A percentile compares a stretch with the other conserved stretches of the same genome.
Evolutionary conservation across 2,113 vertebrate species (phyloP).

Genomic region (Struthio camelus): DNA sequence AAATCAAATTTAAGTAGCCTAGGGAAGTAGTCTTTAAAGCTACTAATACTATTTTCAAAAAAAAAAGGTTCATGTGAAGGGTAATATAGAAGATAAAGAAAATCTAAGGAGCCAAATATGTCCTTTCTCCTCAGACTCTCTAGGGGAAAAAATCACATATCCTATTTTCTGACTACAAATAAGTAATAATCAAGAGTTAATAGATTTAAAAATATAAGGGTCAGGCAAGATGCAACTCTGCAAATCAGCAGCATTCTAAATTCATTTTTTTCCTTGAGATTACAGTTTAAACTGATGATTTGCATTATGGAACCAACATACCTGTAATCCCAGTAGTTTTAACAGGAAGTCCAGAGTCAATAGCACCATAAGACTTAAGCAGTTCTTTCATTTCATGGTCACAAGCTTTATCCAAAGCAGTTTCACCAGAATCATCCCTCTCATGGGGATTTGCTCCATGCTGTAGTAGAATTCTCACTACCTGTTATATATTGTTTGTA

Average conservation of each 20-base stretch:
- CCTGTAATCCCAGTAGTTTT: neutral
- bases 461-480: constrained; percentile 78
- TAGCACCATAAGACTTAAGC: constrained; percentile 58
- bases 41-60: neutral
- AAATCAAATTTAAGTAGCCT: neutral
- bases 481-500: constrained; percentile 67
- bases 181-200: neutral
- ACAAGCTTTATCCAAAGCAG: constrained; percentile 72
- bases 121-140: neutral
- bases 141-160: neutral
- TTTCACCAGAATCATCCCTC: constrained; percentile 67
- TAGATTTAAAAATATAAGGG: neutral
- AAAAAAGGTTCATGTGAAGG: neutral
- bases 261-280: neutral
- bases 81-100: neutral
- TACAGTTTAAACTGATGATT: neutral
- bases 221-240: neutral
- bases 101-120: neutral
- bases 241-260: neutral
- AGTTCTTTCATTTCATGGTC: constrained; percentile 76
- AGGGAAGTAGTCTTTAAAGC: neutral
- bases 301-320: constrained; percentile 19
- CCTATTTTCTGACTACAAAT: neutral
- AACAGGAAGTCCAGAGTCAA: neutral
- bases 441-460: constrained; percentile 79